Base-by-base conservation (phyloP, 2,888 invertebrate species). In the Priocnemis perturbator region DNA sequence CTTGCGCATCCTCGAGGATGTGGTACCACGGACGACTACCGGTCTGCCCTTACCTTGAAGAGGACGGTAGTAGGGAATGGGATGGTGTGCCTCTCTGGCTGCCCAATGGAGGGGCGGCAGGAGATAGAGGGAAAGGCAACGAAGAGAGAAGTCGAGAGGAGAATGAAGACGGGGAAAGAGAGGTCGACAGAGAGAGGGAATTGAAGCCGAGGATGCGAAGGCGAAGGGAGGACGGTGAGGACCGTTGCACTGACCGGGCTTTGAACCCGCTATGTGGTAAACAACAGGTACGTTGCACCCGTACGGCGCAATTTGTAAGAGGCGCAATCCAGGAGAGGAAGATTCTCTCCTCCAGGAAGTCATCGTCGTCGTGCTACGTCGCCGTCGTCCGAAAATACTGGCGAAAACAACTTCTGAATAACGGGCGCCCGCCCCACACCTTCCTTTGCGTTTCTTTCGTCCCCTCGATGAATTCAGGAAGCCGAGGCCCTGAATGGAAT, bases 261-360 rank as follows among this genome's bases (percentile, higher is more conserved):
- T 88, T 88, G 88, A 88, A 87, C 88, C 85, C 86, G 77, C 77
- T 82, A 69, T 79, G 85, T 85, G 83, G 88, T 88, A 88, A 88
- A 88, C 88, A 88, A 86, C 87, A 87, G 86, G 88, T 88, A 87
- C 88, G 79, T 86, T 87, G 87, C 87, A 86, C 86, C 83, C 84
- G 30, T 61, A 56, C 67, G 74, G 70, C 69, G 79, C 83, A 84
- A 86, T 86, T 87, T 86, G 81, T 83, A 83, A 82, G 83, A 81
- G 71, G 71, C 76, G 48, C 66, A 61, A 72, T 67, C 60, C 60
- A 61, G 67, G 37, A 37, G 37, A 74, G 65, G 73, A 69, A 73
- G 66, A 68, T 52, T 69, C 69, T 26, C 26, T 63, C 60, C 74
- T 69, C 56, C 64, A 44, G 72, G 66, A 73, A 81, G 67, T 62